These are phyloP conservation scores for Acanthornis magna DNA, from an alignment of 2,797 vertebrate genomes.

Conservation along the genomic window DNA sequence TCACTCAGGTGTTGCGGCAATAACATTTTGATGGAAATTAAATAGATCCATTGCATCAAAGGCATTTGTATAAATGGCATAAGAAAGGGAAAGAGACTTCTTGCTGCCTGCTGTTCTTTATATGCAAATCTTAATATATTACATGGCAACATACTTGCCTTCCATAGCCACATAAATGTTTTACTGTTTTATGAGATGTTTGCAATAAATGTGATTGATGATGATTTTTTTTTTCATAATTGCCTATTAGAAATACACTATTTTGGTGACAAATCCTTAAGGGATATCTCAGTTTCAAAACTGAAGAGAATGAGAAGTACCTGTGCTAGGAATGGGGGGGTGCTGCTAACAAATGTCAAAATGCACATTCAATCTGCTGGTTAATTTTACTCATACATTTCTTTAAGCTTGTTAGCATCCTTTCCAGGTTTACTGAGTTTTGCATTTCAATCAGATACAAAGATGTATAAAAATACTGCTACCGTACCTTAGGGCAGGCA, in stretches of 20 bases:
- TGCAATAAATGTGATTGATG: slow-evolving; percentile 78
- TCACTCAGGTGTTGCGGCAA: slow-evolving; percentile 49
- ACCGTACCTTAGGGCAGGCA: slow-evolving; percentile 81
- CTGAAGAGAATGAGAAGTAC: slow-evolving; percentile 6
- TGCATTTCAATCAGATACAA: slow-evolving; percentile 79
- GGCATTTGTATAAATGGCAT: slow-evolving; percentile 67
- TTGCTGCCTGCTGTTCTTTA: slow-evolving; percentile 75
- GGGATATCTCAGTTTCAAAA: slow-evolving; percentile 59
- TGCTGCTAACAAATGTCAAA: slow-evolving; percentile 46
- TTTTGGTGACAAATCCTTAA: slow-evolving; percentile 71
- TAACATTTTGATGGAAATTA: slow-evolving; percentile 69
- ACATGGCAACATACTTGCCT: slow-evolving; percentile 65
- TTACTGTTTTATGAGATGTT: slow-evolving; percentile 76
- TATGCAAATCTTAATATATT: slow-evolving; percentile 72
- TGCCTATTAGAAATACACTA: slow-evolving; percentile 74
- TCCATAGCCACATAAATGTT: slow-evolving; percentile 72
- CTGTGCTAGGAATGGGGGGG: slow-evolving; percentile 3
- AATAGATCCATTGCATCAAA: slow-evolving; percentile 52
- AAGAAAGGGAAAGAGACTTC: slow-evolving; percentile 64
- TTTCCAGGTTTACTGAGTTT: slow-evolving; percentile 67
- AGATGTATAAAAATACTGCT: slow-evolving; percentile 77
- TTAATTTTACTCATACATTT: slow-evolving; percentile 78
- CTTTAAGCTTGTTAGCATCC: slow-evolving; percentile 64
- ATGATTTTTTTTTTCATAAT: slow-evolving; percentile 67
- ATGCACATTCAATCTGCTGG: slow-evolving; percentile 65